Conservation (phyloP, 2,113 vertebrate species). For the Thamnophis sirtalis region DNA sequence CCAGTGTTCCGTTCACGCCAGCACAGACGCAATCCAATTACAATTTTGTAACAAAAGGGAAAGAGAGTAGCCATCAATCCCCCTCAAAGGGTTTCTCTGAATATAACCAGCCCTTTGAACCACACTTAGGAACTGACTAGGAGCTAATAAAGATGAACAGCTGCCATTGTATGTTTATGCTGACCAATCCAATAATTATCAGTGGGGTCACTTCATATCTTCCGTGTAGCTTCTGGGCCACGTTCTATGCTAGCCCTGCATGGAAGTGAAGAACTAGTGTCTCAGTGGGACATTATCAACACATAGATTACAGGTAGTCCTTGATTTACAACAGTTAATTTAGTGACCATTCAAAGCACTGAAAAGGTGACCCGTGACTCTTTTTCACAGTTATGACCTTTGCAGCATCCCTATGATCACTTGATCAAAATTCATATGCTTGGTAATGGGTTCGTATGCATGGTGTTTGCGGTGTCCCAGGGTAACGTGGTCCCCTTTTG, state of each 20-base stretch:
- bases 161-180: background rate
- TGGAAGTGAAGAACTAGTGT: background rate
- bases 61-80: background rate
- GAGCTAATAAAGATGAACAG: background rate
- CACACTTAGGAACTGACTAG: background rate
- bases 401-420: too few relatives aligned
- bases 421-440: too few relatives aligned
- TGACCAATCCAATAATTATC: background rate
- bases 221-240: background rate
- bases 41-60: background rate
- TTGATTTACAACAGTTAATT: too few relatives aligned
- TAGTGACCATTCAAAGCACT: too few relatives aligned
- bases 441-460: too few relatives aligned
- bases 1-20: background rate
- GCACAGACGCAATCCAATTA: background rate
- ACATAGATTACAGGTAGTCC: background rate
- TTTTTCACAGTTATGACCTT: too few relatives aligned
- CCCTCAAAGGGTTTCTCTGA: background rate
- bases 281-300: background rate
- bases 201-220: background rate
- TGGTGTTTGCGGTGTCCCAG: too few relatives aligned
- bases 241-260: background rate
- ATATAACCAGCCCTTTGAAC: background rate
- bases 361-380: too few relatives aligned
- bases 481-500: too few relatives aligned